These are phyloP conservation scores for Gavialis gangeticus DNA, from an alignment of 2,113 vertebrate species.

Conservation along the genomic window DNA sequence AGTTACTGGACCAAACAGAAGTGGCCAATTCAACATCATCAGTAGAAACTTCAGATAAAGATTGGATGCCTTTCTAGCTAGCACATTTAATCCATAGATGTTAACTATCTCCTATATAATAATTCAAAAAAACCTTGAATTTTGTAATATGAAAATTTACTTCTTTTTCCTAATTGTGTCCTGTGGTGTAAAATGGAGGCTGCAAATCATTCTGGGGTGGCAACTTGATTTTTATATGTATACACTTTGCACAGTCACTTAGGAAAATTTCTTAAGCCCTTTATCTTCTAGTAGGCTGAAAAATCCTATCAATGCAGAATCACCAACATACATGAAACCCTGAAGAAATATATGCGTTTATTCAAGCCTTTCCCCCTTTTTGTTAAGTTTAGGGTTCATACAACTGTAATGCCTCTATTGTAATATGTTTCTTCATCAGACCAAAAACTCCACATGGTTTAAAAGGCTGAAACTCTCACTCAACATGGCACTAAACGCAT, in stretches of 20 bases:
- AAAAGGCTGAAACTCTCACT: neutral
- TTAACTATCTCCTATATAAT: neutral
- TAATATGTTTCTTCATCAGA: neutral
- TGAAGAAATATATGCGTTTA: neutral
- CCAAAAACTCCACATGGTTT: conserved; percentile 29
- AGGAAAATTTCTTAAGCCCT: neutral
- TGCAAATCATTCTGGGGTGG: neutral
- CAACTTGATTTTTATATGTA: neutral
- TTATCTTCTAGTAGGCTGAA: neutral
- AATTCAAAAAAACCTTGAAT: neutral
- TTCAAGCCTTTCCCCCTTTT: neutral
- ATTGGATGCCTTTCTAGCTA: neutral
- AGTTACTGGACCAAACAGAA: neutral
- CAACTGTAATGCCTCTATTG: neutral
- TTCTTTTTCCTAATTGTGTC: too few relatives aligned
- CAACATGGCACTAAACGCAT: neutral
- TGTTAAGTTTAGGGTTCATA: conserved; percentile 12
- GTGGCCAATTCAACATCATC: neutral
- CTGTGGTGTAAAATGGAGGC: neutral
- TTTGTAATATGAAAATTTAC: too few relatives aligned
- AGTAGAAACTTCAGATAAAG: neutral
- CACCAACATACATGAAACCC: neutral
- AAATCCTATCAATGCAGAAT: conserved; percentile 12
- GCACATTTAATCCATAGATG: neutral
- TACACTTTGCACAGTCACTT: neutral